Evolutionary conservation across 2,113 vertebrate genomes (phyloP), one percentile per base, ranked within the genome.

Genomic region (Phaethornis superciliosus): DNA sequence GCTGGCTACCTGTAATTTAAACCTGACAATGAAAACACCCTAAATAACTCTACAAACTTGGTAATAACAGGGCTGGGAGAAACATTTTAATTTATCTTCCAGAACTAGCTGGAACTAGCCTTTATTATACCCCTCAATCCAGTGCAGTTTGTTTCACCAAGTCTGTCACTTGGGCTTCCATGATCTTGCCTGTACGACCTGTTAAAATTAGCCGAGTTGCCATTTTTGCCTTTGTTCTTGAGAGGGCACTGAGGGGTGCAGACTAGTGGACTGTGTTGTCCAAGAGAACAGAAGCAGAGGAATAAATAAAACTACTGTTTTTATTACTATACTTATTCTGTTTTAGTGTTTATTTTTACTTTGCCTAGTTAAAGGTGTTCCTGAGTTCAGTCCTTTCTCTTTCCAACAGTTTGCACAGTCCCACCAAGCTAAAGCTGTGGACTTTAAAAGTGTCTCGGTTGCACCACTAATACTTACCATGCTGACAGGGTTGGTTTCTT

Each of bases 401-500:
- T n/a, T 75, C 6, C 44, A 71, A 40, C 23, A 65, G 18, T 79
- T 86, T 86, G 76, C 42, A 27, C 10, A 67, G 16, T 75, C 51
- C 32, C 7, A 37, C 55, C 52, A 74, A 71, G 16, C 40, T 65
- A 62, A 49, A 86, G 46, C 47, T 96, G 71, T 95, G 93, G 82
- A 64, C 74, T 19, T 42, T 79, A 80, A 63, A 96, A 82, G 52
- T 93, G 26, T 59, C n/a, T 81, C 89, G 47, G 60, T 67, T 94
- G 51, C 89, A 80, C 84, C 55, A 65, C 55, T 86, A 81, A 77
- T 42, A 70, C 64, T 69, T 62, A 49, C 93, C 44, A 26, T 74
- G 69, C 89, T 97, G 93, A 70, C 18, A 33, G 67, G 65, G 92
- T 92, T 95, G 74, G 30, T 78, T 90, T 94, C 71, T 91, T 70